Evolutionary conservation across 2,797 vertebrate species (phyloP).

Genomic region (Morus bassanus): DNA sequence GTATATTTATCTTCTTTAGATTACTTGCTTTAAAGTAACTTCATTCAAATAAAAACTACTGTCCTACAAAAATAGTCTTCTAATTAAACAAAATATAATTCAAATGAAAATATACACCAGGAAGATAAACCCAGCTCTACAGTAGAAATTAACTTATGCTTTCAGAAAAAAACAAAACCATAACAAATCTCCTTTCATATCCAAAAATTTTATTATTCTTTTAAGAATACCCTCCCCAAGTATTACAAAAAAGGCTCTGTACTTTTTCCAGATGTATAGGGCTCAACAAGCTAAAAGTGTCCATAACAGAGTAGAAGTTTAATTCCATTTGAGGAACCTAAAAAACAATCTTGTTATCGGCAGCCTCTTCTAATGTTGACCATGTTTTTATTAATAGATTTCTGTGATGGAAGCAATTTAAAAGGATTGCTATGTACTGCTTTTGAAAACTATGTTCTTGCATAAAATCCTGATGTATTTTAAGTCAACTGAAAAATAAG

Average conservation of each 20-base stretch:
- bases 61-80: not conserved
- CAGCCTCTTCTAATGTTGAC: not conserved
- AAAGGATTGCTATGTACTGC: not conserved
- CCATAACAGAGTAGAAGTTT: not conserved
- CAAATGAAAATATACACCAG: not conserved
- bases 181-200: not conserved
- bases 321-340: not conserved
- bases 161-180: not conserved
- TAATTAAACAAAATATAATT: not conserved
- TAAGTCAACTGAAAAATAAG: constrained; percentile 3
- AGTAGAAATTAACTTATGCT: not conserved
- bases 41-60: not conserved
- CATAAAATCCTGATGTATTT: not conserved
- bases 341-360: not conserved
- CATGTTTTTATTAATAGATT: not conserved
- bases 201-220: not conserved
- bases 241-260: not conserved
- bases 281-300: not conserved
- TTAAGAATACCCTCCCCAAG: not conserved
- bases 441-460: not conserved
- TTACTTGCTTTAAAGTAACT: not conserved
- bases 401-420: not conserved
- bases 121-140: not conserved
- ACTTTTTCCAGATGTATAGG: not conserved
- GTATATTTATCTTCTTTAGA: not conserved